Conservation (phyloP, 2,797 vertebrate genomes). For the Amazona finschi region DNA sequence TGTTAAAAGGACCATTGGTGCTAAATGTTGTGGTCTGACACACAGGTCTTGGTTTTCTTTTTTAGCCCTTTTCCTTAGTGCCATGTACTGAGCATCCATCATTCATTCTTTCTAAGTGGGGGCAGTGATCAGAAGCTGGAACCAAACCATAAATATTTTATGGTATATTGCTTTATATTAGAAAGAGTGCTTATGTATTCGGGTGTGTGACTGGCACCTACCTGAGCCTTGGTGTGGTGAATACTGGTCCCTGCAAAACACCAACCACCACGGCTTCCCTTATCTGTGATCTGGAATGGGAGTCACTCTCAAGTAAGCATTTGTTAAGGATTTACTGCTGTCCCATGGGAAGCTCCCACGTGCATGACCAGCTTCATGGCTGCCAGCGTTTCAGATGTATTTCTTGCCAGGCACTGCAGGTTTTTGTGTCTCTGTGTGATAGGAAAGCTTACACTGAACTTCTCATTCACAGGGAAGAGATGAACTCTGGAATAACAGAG, state of each 20-base stretch:
- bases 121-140: conserved; percentile 52
- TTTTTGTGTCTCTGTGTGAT: not conserved
- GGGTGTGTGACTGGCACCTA: not conserved
- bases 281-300: conserved; percentile 29
- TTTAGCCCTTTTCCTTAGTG: conserved; percentile 44
- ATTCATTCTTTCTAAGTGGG: conserved; percentile 54
- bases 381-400: conserved; percentile 1
- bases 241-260: not conserved
- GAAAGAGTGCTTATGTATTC: not conserved
- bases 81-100: conserved; percentile 7
- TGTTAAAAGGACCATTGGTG: not conserved
- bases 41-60: not conserved
- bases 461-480: conserved; percentile 9
- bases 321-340: conserved; percentile 29
- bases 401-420: not conserved
- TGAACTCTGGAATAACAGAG: conserved; percentile 18
- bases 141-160: conserved; percentile 17
- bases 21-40: not conserved
- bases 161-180: conserved; percentile 13
- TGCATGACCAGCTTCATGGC: conserved; percentile 30
- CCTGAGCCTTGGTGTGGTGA: not conserved
- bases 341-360: conserved; percentile 1
- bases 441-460: not conserved
- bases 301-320: not conserved
- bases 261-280: not conserved